Conservation (phyloP, 2,797 vertebrate genomes). For the Psittacula echo region DNA sequence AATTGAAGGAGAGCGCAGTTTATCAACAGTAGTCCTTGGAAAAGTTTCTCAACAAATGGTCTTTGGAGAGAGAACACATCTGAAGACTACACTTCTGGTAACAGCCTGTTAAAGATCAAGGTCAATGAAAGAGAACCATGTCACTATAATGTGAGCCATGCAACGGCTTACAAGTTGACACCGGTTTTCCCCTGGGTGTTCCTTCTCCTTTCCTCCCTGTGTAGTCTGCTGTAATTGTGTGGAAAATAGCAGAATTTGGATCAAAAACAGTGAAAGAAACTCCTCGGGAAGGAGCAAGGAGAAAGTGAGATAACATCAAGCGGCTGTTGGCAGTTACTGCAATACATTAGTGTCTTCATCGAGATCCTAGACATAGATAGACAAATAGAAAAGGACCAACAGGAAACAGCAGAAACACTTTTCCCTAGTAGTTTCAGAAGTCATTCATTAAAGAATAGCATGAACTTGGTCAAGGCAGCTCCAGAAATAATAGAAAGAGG, state of each 20-base stretch:
- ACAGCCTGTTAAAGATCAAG: background rate
- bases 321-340: background rate
- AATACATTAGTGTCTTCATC: background rate
- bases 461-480: background rate
- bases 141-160: background rate
- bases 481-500: background rate
- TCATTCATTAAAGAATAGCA: background rate
- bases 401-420: background rate
- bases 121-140: background rate
- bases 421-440: background rate
- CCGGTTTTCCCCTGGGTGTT: background rate
- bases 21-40: background rate
- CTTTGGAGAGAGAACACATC: background rate
- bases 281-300: background rate
- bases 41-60: background rate
- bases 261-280: background rate
- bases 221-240: background rate
- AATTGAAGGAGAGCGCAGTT: background rate
- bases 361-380: background rate
- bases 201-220: background rate
- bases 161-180: background rate
- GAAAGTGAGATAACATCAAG: background rate
- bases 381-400: background rate
- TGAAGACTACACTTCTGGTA: background rate
- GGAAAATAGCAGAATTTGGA: background rate